Conservation (phyloP, 2,113 vertebrate genomes). For the Daboia siamensis region DNA sequence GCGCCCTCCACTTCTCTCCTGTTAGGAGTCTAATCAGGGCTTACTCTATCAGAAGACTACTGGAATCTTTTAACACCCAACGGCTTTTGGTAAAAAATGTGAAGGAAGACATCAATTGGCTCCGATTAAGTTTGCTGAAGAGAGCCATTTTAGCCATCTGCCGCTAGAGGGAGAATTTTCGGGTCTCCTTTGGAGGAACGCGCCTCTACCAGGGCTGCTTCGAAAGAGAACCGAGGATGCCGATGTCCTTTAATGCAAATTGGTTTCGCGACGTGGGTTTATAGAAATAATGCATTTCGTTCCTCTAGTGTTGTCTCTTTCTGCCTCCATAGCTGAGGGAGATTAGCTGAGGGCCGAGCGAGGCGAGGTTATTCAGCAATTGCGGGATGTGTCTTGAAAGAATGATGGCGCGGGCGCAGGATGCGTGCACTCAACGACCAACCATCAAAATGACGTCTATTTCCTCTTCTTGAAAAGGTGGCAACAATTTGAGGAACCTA, state of each 20-base stretch:
- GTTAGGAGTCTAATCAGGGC: neutral
- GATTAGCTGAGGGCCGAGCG: neutral
- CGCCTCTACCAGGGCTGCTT: neutral
- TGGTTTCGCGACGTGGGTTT: neutral
- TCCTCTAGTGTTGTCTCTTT: neutral
- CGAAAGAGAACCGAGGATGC: too few relatives aligned
- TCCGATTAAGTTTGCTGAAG: neutral
- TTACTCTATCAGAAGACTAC: neutral
- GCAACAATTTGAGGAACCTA: neutral
- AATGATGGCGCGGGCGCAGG: neutral
- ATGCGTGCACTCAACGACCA: neutral
- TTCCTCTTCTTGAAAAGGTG: neutral
- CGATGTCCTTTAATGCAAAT: neutral
- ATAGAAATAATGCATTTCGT: neutral
- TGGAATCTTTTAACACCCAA: neutral
- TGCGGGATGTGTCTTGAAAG: neutral
- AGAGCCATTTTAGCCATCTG: neutral
- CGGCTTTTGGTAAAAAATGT: neutral
- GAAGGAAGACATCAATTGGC: neutral
- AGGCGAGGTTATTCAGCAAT: neutral
- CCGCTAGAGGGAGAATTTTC: neutral
- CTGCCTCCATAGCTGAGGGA: neutral
- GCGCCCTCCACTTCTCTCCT: neutral
- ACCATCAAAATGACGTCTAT: neutral
- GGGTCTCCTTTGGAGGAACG: neutral